Evolutionary conservation across 2,113 vertebrate species (phyloP), one percentile per base, ranked within the genome.

Genomic region (Siniperca chuatsi): DNA sequence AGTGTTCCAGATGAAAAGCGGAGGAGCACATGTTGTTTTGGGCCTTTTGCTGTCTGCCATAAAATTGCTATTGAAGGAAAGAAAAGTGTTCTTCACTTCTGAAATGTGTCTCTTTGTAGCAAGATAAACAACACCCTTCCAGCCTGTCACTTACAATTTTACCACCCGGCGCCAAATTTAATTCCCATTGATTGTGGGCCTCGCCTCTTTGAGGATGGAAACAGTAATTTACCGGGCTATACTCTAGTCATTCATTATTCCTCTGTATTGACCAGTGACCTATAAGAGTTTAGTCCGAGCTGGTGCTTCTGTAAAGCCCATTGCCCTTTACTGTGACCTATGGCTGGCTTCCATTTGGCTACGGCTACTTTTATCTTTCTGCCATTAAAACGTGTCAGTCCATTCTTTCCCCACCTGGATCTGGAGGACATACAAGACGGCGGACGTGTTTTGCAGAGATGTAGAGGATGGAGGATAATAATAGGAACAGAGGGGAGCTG

Each of bases 311-410:
- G 29, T 75, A 81, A 84, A 86, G 52, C 71, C 76, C 40, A 7
- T 65, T 89, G 92, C 58, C 89, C 93, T 92, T 94, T 92, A 82
- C 70, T 1, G 23, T 92, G 90, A 92, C 91, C 90, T 87, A 86
- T 91, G 44, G 68, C 78, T 50, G 65, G 76, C 66, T 78, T 87
- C 86, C 83, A 83, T 91, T 85, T 84, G 69, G 44, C 48, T 23
- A 54, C 21, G 6, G 66, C 78, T 79, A 52, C 89, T 89, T 90
- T 89, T 70, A 90, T 93, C 83, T 88, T 57, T 72, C 70, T 48
- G 75, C 69, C 46, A 84, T 90, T 82, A 85, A 85, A 87, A 84
- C 15, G 2, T 58, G 79, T 60, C 83, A 29, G 71, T 84, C 76
- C 52, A 0, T 74, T 60, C 69, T 60, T n/a, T 62, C 57, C 29